Evolutionary conservation across 2,113 vertebrate genomes (phyloP), one percentile per base, ranked within the genome.

Genomic region (Furnarius figulus): DNA sequence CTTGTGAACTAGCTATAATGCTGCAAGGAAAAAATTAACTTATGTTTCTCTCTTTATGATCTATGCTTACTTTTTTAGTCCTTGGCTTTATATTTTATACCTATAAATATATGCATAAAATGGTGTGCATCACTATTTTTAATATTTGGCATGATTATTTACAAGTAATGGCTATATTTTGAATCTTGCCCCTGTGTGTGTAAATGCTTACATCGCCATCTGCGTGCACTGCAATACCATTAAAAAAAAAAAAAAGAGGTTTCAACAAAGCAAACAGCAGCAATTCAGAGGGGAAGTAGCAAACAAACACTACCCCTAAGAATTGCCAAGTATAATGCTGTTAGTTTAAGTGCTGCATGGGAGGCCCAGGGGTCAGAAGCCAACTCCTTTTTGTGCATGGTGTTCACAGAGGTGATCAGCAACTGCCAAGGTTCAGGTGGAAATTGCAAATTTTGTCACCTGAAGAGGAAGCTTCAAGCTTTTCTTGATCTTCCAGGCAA

Each of bases 231-330:
- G 66, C 53, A 82, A 25, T 16, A 20, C 50, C 18, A 17, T 89
- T 65, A 52, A 86, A 95, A 47, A 47, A 47, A 47, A 84, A 90
- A 49, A 59, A 39, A 62, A 39, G 56, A 7, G 76, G 27, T 86
- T 97, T 97, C 71, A 89, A 91, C 90, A 97, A 97, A 97, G 97
- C 90, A 97, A 97, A 97, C 83, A 95, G 47, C 44, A 71, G 65
- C 58, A 82, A 50, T 87, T 74, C 63, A 58, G 70, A 90, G 75
- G 80, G 92, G 87, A 96, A 90, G 74, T n/a, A 42, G 66, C 90
- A 95, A 91, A 94, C 95, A 93, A 95, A 92, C 23, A 25, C 72
- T 44, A 20, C 40, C 50, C 81, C 21, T 56, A 58, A 89, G 86
- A 86, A 71, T 23, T 84, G 95, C 77, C 40, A 66, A 85, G 87